Percentiles rank a stretch among this genome's conserved stretches.
Evolutionary conservation across 2,797 vertebrate genomes (phyloP).

Genomic region (Craterocephalus amniculus): DNA sequence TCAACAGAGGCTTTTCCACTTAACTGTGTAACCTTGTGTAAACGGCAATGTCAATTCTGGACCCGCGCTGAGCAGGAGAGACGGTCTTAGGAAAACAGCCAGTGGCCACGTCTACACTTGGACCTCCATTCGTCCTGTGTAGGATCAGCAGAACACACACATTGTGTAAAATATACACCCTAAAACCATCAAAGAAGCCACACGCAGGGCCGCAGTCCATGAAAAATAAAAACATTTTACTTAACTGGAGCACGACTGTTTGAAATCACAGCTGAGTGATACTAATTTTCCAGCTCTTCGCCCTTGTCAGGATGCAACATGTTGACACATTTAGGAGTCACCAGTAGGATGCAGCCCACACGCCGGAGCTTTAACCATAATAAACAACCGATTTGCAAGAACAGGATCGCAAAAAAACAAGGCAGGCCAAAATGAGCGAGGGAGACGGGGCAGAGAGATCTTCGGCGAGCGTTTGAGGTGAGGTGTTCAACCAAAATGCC

Average conservation of each 20-base stretch:
- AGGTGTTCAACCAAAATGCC: constrained; percentile 71
- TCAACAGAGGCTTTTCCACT: constrained; percentile 81
- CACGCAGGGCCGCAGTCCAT: constrained; percentile 43
- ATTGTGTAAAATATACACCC: constrained; percentile 37
- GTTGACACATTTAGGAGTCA: constrained; percentile 53
- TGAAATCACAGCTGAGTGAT: constrained; percentile 43
- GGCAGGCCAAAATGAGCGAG: constrained; percentile 20
- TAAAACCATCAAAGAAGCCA: constrained; percentile 55
- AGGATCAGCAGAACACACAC: constrained; percentile 47
- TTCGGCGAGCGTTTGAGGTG: constrained; percentile 64
- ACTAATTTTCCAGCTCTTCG: constrained; percentile 52
- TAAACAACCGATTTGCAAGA: constrained; percentile 56
- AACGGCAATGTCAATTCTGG: constrained; percentile 74
- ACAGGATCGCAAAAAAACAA: constrained; percentile 15
- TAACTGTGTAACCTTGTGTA: constrained; percentile 79
- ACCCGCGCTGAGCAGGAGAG: constrained; percentile 42
- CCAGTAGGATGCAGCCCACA: constrained; percentile 47
- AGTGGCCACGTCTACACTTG: constrained; percentile 76
- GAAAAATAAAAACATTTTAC: constrained; percentile 49
- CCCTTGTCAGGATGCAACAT: constrained; percentile 58
- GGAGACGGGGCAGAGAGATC: constrained; percentile 45
- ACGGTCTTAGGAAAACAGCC: constrained; percentile 52
- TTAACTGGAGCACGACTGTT: constrained; percentile 58
- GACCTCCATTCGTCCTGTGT: constrained; percentile 47
- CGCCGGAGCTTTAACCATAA: constrained; percentile 46